Base-by-base conservation (phyloP, 2,888 invertebrate species). In the Herminia tarsipennalis region DNA sequence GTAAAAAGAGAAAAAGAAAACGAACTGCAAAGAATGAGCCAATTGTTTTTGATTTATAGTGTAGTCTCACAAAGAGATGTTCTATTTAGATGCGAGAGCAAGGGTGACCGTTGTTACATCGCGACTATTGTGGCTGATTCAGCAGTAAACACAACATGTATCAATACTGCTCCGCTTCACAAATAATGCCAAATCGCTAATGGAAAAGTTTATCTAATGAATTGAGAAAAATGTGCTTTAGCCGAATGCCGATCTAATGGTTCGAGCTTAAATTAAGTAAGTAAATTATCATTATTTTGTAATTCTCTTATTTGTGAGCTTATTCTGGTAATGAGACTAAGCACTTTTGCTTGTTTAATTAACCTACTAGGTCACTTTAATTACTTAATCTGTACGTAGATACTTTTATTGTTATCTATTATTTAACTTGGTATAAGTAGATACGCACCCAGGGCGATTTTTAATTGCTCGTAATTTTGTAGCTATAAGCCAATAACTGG, bases 181-280 rank as follows among this genome's bases (percentile, higher is more conserved):
- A 63, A 53, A 53, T 44, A 62, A 53, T 48, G 56, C 56, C 53
- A 56, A 63, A 56, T 62, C 47, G 46, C 63, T 62, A 62, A 62
- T 62, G 64, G 64, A 62, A 59, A 62, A 62, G 64, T 56, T 63
- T 63, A 30, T 59, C 50, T 56, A 63, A 62, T 59, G 47, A 60
- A 63, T 59, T 63, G 47, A 62, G 59, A 56, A 56, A 52, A 62
- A 58, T 43, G 51, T 41, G 56, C 46, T 56, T 46, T 39, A 50
- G 42, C 46, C 56, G 56, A 63, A 58, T 47, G 34, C 48, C 45
- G 49, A 59, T 53, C 46, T 61, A 59, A 63, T 56, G 46, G 49
- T 4, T 30, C 35, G 5, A 41, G 47, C 25, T 39, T 47, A 48
- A 63, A 63, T 62, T 52, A 62, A 35, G 38, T 45, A 48, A 61